Evolutionary conservation across 2,888 invertebrate genomes (phyloP).

Genomic region (Bombyx huttoni): DNA sequence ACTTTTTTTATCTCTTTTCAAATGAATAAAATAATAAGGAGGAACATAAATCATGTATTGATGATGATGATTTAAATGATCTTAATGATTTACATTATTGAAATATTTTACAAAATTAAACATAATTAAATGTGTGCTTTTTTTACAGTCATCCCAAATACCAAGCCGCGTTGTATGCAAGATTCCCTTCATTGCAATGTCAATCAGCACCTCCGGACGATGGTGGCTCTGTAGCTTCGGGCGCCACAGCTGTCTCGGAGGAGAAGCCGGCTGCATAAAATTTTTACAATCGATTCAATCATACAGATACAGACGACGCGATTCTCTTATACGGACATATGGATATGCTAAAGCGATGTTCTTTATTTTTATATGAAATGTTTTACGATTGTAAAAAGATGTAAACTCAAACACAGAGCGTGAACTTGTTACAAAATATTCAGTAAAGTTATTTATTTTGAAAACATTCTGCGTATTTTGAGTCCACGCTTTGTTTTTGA

Average conservation of each 20-base stretch:
- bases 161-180: slow-evolving; percentile 80
- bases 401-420: slow-evolving; percentile 56
- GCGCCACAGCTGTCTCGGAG: slow-evolving; percentile 76
- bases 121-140: slow-evolving; percentile 2
- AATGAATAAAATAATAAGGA: too few relatives aligned
- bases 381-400: slow-evolving; percentile 62
- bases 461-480: slow-evolving; percentile 49
- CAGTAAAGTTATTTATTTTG: slow-evolving; percentile 20
- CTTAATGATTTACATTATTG: not conserved
- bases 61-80: too few relatives aligned
- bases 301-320: slow-evolving; percentile 13
- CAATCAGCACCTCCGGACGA: slow-evolving; percentile 73
- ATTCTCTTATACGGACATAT: slow-evolving; percentile 25
- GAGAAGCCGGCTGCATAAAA: slow-evolving; percentile 77
- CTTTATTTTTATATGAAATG: slow-evolving; percentile 63
- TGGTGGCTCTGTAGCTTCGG: slow-evolving; percentile 77
- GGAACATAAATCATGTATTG: too few relatives aligned
- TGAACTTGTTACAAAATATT: slow-evolving; percentile 54
- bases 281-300: slow-evolving; percentile 3
- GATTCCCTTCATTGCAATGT: slow-evolving; percentile 83
- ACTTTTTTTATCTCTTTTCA: not conserved
- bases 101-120: not conserved
- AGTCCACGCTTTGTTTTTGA: slow-evolving; percentile 57
- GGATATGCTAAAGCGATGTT: slow-evolving; percentile 55
- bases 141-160: slow-evolving; percentile 82